Percentiles rank a stretch among this genome's conserved stretches.
Conservation (phyloP, 2,888 invertebrate species). For the Anagyrus pseudococci region DNA sequence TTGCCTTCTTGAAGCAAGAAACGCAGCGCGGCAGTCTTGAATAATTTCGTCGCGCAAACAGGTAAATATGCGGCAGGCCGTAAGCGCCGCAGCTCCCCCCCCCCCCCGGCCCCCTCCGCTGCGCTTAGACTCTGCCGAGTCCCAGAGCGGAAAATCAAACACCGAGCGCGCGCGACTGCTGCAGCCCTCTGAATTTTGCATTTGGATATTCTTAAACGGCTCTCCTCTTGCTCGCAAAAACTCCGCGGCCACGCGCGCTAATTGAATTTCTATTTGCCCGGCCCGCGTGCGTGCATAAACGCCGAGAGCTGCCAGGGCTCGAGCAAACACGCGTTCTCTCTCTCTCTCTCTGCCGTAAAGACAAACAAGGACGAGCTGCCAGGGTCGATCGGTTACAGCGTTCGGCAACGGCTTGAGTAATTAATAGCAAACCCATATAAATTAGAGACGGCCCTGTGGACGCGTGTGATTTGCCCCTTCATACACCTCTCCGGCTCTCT, state of each 20-base stretch:
- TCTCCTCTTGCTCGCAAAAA: too few relatives aligned
- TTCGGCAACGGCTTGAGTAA: conserved; percentile 49
- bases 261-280: neutral
- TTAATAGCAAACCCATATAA: conserved; percentile 62
- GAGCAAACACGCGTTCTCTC: neutral
- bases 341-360: conserved; percentile 2
- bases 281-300: neutral
- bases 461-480: conserved; percentile 23
- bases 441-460: conserved; percentile 55
- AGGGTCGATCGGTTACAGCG: conserved; percentile 1
- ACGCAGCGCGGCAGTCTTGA: conserved; percentile 30
- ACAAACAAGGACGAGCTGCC: conserved; percentile 22
- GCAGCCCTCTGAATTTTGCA: too few relatives aligned
- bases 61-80: conserved; percentile 45
- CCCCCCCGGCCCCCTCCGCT: too few relatives aligned
- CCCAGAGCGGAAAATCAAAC: too few relatives aligned
- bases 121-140: too few relatives aligned
- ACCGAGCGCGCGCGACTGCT: too few relatives aligned
- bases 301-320: too few relatives aligned
- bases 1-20: neutral
- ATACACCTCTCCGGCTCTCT: neutral
- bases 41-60: conserved; percentile 53
- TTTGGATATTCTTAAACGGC: too few relatives aligned
- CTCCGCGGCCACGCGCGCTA: too few relatives aligned
- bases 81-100: conserved; percentile 39